Percentiles rank a stretch among this genome's conserved stretches.
These are phyloP conservation scores for Natator depressus DNA, from an alignment of 2,113 vertebrate species.

Conservation along the genomic window DNA sequence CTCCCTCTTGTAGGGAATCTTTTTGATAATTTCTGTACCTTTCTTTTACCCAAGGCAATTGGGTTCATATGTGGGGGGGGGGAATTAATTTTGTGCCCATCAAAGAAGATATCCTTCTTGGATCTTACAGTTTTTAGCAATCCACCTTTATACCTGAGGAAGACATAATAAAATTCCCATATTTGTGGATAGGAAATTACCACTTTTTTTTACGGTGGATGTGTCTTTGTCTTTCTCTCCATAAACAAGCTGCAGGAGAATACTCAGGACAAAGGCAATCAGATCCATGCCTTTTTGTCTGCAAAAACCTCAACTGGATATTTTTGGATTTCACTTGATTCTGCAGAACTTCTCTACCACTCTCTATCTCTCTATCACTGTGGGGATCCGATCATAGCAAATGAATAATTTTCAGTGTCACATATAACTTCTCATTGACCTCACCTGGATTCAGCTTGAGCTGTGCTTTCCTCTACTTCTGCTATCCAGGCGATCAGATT, in stretches of 20 bases:
- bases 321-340: background rate
- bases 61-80: no score
- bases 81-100: background rate
- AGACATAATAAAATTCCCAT: conserved; percentile 43
- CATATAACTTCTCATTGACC: background rate
- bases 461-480: background rate
- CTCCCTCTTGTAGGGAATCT: background rate
- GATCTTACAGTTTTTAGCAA: conserved; percentile 13
- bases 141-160: conserved; percentile 6
- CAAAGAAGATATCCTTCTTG: background rate
- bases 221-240: background rate
- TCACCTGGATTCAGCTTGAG: background rate
- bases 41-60: background rate
- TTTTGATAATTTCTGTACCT: background rate
- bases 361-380: background rate
- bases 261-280: background rate
- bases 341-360: background rate
- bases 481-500: background rate
- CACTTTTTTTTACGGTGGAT: background rate
- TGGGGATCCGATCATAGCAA: background rate
- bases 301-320: background rate
- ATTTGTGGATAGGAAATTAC: background rate
- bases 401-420: background rate
- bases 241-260: background rate
- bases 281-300: background rate